A percentile compares a stretch with the other conserved stretches of the same genome.
phyloP scores from a whole-genome alignment of 2,797 vertebrate species.

The Merluccius polli region DNA sequence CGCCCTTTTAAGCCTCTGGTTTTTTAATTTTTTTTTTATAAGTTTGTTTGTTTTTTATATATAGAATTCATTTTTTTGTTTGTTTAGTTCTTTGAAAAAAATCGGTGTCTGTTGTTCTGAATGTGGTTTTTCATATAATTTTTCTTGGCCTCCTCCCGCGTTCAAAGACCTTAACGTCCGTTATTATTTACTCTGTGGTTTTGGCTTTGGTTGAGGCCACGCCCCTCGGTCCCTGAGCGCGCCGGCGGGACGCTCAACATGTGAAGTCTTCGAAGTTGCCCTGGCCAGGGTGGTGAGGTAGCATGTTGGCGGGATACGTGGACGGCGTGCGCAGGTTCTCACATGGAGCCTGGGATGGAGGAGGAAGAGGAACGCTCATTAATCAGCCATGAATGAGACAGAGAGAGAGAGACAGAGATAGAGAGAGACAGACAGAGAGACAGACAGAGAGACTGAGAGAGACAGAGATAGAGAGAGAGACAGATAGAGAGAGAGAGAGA shows the following conservation, averaged over 20 bases:
- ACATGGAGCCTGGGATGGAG: slow-evolving; percentile 81
- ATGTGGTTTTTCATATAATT: background rate
- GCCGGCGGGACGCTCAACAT: slow-evolving; percentile 74
- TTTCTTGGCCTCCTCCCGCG: background rate
- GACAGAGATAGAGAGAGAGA: background rate
- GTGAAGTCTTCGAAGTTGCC: slow-evolving; percentile 99
- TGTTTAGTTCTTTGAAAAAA: background rate
- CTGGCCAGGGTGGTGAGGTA: slow-evolving; percentile 98
- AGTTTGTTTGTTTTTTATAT: background rate
- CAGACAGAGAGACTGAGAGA: background rate
- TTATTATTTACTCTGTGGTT: background rate
- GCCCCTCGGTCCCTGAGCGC: slow-evolving; percentile 37
- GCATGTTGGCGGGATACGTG: slow-evolving; percentile 96
- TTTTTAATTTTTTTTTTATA: background rate
- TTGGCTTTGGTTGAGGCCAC: slow-evolving; percentile 77
- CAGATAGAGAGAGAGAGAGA: background rate
- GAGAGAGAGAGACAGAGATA: background rate
- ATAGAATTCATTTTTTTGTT: background rate
- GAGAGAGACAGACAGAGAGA: background rate
- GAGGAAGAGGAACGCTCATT: background rate
- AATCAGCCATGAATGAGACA: background rate
- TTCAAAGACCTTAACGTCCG: background rate
- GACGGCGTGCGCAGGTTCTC: slow-evolving; percentile 91
- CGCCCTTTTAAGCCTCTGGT: slow-evolving; percentile 15
- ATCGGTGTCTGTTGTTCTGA: background rate